Evolutionary conservation across 2,888 invertebrate species (phyloP), one percentile per base, ranked within the genome.

Genomic region (Biston betularia): DNA sequence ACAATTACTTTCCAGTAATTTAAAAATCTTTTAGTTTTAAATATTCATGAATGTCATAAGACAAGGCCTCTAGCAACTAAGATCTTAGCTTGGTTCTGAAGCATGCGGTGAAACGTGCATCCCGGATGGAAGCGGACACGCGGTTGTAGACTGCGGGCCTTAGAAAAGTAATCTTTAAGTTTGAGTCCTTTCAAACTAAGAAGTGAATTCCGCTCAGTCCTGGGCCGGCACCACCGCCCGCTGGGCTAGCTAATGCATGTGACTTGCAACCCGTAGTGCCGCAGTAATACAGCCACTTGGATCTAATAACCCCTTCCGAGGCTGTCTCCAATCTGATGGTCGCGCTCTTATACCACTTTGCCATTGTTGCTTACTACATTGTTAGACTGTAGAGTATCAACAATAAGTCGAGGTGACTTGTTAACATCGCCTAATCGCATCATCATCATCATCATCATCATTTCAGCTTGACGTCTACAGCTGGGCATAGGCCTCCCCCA

Each of bases 211-310:
- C 40, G 42, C 24, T 40, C 9, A 12, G 14, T 54, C 45, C 15
- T 4, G 59, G 7, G 5, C 61, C 84, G 83, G 71, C 12, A 60
- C 81, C 87, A 80, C 74, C 42, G 24, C 11, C 56, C 65, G 66
- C 52, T 70, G 78, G 63, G 14, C 75, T 76, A 74, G 75, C 80
- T 87, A 88, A 87, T 87, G 88, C 89, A 89, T 84, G 90, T 89
- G 90, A 90, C 90, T 89, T 89, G 90, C 89, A 87, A 81, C 83
- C 79, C 76, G 59, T 73, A 71, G 77, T 73, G 15, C 10, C 52
- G 15, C 5, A 38, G 52, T 38, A 67, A 67, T 67, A 67, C 73
- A 70, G 75, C 80, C 79, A 81, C 80, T 82, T 79, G 74, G 75
- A 75, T 74, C 68, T 82, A 83, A 84, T 84, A 84, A 81, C 83